A percentile compares a stretch with the other conserved stretches of the same genome.
Conservation (phyloP, 2,888 invertebrate species). For the Gastracanthus pulcherrimus region DNA sequence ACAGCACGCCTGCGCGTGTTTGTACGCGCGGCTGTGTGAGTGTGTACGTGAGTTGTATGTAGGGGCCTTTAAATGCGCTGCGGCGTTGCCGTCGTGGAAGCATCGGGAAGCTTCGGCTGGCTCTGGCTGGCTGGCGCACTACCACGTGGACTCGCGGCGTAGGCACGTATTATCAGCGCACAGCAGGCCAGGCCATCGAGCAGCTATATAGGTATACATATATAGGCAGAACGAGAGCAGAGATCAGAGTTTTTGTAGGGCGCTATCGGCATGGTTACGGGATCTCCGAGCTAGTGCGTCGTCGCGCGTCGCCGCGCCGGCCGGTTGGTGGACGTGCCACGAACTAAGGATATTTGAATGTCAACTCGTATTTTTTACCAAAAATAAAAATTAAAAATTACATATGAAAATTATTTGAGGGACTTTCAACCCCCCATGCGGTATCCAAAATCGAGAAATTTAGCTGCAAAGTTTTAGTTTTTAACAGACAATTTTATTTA, state of each 20-base stretch:
- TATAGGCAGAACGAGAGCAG: not conserved
- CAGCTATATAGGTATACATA: not conserved
- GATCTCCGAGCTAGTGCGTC: not conserved
- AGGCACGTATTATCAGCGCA: not conserved
- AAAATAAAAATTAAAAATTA: not conserved
- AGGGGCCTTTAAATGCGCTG: conserved; percentile 16
- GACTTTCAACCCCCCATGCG: too few relatives aligned
- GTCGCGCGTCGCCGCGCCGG: conserved; percentile 37
- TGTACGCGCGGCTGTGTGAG: not conserved
- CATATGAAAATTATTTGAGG: too few relatives aligned
- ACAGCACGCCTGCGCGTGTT: not conserved
- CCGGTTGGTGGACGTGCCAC: conserved; percentile 33
- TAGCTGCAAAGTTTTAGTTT: too few relatives aligned
- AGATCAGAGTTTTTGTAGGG: not conserved
- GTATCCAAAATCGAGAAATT: too few relatives aligned
- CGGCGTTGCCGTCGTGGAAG: conserved; percentile 47
- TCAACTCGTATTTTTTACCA: not conserved
- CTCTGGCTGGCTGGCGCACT: not conserved
- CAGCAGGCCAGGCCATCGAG: not conserved
- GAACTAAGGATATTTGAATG: conserved; percentile 42
- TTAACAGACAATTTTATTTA: too few relatives aligned
- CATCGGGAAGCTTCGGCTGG: conserved; percentile 59
- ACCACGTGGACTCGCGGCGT: conserved; percentile 46
- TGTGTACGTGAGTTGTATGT: not conserved
- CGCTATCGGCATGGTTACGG: not conserved